Conservation (phyloP, 2,797 vertebrate genomes). For the Siniperca undulata region DNA sequence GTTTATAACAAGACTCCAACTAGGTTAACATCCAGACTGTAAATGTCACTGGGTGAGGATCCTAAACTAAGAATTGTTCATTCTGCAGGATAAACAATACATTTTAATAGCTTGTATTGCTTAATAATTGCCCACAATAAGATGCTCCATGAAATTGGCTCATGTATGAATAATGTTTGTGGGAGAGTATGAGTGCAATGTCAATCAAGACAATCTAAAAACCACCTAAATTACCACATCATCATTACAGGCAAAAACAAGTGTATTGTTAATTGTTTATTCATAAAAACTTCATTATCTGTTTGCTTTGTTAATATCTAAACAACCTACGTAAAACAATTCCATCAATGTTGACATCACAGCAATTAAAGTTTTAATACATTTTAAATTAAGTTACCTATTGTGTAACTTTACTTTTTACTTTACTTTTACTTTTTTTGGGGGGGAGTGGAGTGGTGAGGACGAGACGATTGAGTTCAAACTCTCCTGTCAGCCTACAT, state of each 20-base stretch:
- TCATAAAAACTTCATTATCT: slow-evolving; percentile 36
- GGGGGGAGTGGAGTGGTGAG: neutral
- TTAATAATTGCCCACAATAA: slow-evolving; percentile 21
- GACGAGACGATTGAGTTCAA: neutral
- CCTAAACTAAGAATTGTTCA: slow-evolving; percentile 1
- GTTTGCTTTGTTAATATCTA: slow-evolving; percentile 1
- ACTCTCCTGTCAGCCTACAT: neutral
- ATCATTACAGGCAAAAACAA: slow-evolving; percentile 36
- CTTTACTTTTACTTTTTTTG: no score
- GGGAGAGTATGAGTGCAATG: slow-evolving; percentile 13
- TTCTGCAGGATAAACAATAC: slow-evolving; percentile 15
- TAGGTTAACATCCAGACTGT: slow-evolving; percentile 18
- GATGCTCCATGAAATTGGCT: slow-evolving; percentile 16
- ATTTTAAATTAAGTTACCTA: neutral
- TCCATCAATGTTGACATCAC: slow-evolving; percentile 12
- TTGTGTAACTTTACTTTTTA: slow-evolving; percentile 24
- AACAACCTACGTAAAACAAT: slow-evolving; percentile 20
- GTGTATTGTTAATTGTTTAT: slow-evolving; percentile 18
- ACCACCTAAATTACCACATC: slow-evolving; percentile 17
- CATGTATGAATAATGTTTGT: slow-evolving; percentile 25
- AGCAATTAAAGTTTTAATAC: slow-evolving; percentile 18
- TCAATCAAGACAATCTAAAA: slow-evolving; percentile 20
- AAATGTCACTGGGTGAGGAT: slow-evolving; percentile 8
- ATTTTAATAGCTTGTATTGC: slow-evolving; percentile 21
- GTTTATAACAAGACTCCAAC: slow-evolving; percentile 17